Percentiles rank a stretch among this genome's conserved stretches.
phyloP scores from a whole-genome alignment of 2,888 invertebrate species.

The Hyppa rectilinea region DNA sequence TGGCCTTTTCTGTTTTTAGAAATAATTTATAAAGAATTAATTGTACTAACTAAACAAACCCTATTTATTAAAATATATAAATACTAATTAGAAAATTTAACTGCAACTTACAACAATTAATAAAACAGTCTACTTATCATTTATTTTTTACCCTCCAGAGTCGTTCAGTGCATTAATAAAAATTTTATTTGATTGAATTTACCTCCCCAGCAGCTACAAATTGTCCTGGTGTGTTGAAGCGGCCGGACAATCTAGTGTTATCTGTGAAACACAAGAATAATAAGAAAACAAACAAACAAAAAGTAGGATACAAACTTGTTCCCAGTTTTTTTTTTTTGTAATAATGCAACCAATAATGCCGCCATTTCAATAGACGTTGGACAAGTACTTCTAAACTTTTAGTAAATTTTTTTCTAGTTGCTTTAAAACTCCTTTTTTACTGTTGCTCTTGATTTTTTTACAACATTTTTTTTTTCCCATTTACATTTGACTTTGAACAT shows the following conservation, averaged over 20 bases:
- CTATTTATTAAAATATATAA: neutral
- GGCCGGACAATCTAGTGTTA: constrained; percentile 78
- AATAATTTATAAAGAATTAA: neutral
- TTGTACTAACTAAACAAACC: neutral
- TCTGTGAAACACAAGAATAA: constrained; percentile 66
- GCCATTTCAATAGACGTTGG: too few species aligned
- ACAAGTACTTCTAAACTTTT: too few species aligned
- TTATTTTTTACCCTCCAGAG: constrained; percentile 20
- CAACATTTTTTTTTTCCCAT: too few species aligned
- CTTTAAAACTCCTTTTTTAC: too few species aligned
- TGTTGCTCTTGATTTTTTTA: too few species aligned
- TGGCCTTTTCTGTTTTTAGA: neutral
- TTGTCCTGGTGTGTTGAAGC: constrained; percentile 78
- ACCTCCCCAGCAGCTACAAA: constrained; percentile 80
- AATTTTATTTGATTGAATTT: constrained; percentile 44
- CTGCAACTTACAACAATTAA: constrained; percentile 23
- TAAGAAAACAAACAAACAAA: neutral
- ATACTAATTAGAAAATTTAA: constrained; percentile 5
- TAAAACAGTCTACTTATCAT: constrained; percentile 30
- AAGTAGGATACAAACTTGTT: too few species aligned
- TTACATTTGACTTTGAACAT: too few species aligned
- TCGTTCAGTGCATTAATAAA: constrained; percentile 11
- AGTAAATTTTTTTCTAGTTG: too few species aligned
- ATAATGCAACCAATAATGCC: too few species aligned
- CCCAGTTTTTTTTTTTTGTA: too few species aligned